Base-by-base conservation (phyloP, 1,140 invertebrate genomes). In the Halictus rubicundus region DNA sequence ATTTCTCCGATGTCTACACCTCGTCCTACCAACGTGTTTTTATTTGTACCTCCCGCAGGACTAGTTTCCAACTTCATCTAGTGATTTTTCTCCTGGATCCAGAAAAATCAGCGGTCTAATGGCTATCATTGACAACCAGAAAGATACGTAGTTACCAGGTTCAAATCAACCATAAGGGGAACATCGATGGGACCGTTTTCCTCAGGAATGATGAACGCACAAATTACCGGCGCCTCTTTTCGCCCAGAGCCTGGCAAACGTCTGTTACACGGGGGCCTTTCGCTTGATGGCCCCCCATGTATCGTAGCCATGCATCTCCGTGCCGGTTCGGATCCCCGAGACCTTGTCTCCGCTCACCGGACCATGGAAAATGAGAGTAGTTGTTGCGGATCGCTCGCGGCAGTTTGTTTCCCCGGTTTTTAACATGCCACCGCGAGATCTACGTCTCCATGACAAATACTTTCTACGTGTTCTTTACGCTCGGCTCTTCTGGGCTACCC, bases 321-420 rank as follows among this genome's bases (percentile, higher is more conserved):
- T 78, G 80, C 76, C 88, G 78, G 81, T 81, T 27, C 69, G 71
- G 79, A 82, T 68, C 85, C 72, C 78, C 81, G 88, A 89, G 88
- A 89, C 86, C 87, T 89, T 88, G 88, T 89, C 78, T 81, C 84
- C 83, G 82, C 77, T 85, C 87, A 84, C 65, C 83, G 80, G 71
- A 90, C 82, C 89, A 87, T 88, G 86, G 86, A 89, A 90, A 90
- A 90, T 90, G 85, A 90, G 86, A 90, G 85, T 89, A 84, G 70
- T 80, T 78, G 69, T 85, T 85, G 78, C 37, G 61, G 57, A 68
- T 69, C 54, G 61, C 68, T 68, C 72, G 49, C 68, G 78, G 65
- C 71, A 69, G 60, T 84, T 84, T 60, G 69, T 73, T 78, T 82
- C 82, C 61, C 66, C 69, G 70, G 54, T 71, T 70, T 63, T 69